Percentiles rank a stretch among this genome's conserved stretches.
Conservation (phyloP, 1,140 invertebrate species). For the Drosophila eugracilis region DNA sequence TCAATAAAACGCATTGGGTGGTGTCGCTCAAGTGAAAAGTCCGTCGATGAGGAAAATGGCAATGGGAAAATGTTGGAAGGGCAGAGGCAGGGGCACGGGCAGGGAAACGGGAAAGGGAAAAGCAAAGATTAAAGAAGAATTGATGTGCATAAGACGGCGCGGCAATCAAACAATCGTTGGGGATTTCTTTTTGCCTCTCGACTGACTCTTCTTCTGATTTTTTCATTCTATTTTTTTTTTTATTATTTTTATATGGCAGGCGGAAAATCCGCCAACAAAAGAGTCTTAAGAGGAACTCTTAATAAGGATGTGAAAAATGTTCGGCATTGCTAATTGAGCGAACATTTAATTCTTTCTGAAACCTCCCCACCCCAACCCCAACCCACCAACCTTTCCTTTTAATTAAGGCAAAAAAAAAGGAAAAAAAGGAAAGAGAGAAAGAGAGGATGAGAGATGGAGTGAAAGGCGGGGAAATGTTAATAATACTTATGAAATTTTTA, state of each 20-base stretch:
- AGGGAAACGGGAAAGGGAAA: slow-evolving; percentile 4
- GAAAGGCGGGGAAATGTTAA: slow-evolving; percentile 20
- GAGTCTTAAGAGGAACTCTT: slow-evolving; percentile 49
- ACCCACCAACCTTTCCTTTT: slow-evolving; percentile 36
- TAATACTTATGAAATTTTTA: slow-evolving; percentile 37
- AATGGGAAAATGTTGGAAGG: not conserved
- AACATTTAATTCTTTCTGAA: slow-evolving; percentile 48
- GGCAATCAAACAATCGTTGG: slow-evolving; percentile 52
- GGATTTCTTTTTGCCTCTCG: slow-evolving; percentile 27
- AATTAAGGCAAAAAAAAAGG: slow-evolving; percentile 28
- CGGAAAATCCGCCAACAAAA: slow-evolving; percentile 47
- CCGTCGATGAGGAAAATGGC: slow-evolving; percentile 2
- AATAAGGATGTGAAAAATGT: slow-evolving; percentile 81
- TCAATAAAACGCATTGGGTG: slow-evolving; percentile 53
- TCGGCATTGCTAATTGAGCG: slow-evolving; percentile 75
- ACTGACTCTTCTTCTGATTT: slow-evolving; percentile 17
- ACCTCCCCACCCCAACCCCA: no score
- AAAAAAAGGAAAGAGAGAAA: not conserved
- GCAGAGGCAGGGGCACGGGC: no score
- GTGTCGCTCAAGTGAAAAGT: slow-evolving; percentile 13
- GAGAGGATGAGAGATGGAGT: not conserved
- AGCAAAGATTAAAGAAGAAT: slow-evolving; percentile 4
- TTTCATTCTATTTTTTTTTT: no score
- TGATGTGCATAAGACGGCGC: slow-evolving; percentile 9
- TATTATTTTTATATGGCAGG: slow-evolving; percentile 62